These are phyloP conservation scores for Clarias magur DNA, from an alignment of 2,113 vertebrate species.

Conservation along the genomic window DNA sequence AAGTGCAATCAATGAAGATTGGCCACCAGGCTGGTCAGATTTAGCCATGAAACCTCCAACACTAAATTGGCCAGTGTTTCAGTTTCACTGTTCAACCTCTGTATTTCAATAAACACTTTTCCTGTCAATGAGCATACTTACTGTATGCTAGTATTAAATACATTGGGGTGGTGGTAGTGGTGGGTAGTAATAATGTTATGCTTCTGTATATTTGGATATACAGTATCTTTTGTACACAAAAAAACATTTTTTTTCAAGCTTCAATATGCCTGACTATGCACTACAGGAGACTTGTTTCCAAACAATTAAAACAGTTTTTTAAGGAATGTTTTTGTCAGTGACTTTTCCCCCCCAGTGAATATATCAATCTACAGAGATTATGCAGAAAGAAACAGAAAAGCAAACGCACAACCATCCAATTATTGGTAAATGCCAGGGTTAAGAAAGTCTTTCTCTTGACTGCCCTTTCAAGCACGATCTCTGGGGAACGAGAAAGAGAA, in stretches of 20 bases:
- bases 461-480: conserved; percentile 27
- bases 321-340: neutral
- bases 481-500: neutral
- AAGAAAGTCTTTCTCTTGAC: conserved; percentile 21
- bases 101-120: too few species aligned
- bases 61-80: too few species aligned
- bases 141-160: too few species aligned
- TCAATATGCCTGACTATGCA: neutral
- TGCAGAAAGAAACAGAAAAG: neutral
- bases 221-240: too few species aligned
- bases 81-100: too few species aligned
- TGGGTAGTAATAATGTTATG: too few species aligned
- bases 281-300: neutral
- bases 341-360: neutral
- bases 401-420: conserved; percentile 34
- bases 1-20: too few species aligned
- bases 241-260: neutral
- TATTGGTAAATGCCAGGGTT: conserved; percentile 46
- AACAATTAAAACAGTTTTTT: neutral
- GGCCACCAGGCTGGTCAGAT: too few species aligned
- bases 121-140: too few species aligned
- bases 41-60: too few species aligned
- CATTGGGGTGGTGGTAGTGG: too few species aligned
- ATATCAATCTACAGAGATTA: conserved; percentile 14
- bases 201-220: too few species aligned